Evolutionary conservation across 2,797 vertebrate species (phyloP).

Genomic region (Mycteria americana): DNA sequence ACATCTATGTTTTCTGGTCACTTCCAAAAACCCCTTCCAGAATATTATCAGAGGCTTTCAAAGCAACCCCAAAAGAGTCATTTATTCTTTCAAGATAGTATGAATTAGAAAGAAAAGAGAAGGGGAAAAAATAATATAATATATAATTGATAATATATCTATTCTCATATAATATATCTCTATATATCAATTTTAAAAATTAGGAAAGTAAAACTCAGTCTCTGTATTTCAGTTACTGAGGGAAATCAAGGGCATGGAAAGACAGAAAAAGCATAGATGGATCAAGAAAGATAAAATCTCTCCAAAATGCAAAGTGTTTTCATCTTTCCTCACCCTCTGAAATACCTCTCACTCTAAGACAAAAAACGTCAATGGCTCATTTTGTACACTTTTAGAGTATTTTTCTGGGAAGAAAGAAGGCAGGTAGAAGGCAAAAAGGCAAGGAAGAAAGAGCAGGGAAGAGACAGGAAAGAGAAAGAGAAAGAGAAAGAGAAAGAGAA

Average conservation of each 20-base stretch:
- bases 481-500: no score
- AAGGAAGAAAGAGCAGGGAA: neutral
- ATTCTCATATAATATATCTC: neutral
- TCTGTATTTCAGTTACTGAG: neutral
- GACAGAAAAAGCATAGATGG: neutral
- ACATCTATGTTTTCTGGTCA: neutral
- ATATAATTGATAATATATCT: no score
- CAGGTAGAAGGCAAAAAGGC: neutral
- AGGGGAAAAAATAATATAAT: accelerated
- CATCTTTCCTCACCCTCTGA: neutral
- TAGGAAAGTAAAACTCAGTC: neutral
- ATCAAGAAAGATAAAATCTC: neutral
- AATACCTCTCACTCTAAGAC: neutral
- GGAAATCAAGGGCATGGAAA: neutral
- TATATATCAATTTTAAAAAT: neutral
- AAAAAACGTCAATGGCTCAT: neutral
- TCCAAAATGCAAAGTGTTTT: neutral
- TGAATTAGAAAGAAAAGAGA: neutral
- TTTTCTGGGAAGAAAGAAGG: neutral
- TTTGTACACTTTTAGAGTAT: neutral
- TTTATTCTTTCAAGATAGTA: neutral
- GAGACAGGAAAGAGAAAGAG: no score
- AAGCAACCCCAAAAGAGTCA: neutral
- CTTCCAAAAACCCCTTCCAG: neutral
- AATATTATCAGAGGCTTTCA: neutral